Evolutionary conservation across 2,797 vertebrate species (phyloP).

Genomic region (Calcarius lapponicus): DNA sequence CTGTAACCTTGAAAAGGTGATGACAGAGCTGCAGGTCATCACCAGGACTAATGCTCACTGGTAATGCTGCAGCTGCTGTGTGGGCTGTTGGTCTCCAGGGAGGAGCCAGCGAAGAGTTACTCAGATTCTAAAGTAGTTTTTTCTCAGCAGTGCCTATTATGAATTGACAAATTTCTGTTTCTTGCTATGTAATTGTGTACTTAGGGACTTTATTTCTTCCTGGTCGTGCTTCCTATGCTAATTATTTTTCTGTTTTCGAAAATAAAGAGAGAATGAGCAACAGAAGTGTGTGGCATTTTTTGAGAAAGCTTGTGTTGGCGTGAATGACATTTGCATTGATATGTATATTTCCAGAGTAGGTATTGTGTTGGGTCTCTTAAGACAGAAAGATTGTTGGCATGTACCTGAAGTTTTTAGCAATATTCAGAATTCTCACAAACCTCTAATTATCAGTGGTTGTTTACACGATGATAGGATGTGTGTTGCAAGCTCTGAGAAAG

Average conservation of each 20-base stretch:
- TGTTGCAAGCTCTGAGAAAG: neutral
- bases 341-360: neutral
- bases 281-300: neutral
- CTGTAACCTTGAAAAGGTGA: conserved; percentile 66
- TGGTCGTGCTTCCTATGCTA: neutral
- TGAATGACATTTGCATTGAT: neutral
- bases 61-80: conserved; percentile 25
- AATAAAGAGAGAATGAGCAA: neutral
- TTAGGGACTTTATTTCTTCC: conserved; percentile 54
- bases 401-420: neutral
- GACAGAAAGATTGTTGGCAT: neutral
- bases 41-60: neutral
- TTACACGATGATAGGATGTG: neutral
- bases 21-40: conserved; percentile 51
- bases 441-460: neutral
- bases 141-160: conserved; percentile 22
- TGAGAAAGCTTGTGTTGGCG: conserved; percentile 5
- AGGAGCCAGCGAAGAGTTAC: conserved; percentile 49
- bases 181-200: conserved; percentile 44
- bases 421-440: neutral
- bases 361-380: neutral
- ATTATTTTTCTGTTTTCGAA: conserved; percentile 18
- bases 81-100: neutral
- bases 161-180: conserved; percentile 36
- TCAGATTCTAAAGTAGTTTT: neutral